These are phyloP conservation scores for Nothoprocta perdicaria DNA, from an alignment of 2,113 vertebrate genomes.

Conservation along the genomic window DNA sequence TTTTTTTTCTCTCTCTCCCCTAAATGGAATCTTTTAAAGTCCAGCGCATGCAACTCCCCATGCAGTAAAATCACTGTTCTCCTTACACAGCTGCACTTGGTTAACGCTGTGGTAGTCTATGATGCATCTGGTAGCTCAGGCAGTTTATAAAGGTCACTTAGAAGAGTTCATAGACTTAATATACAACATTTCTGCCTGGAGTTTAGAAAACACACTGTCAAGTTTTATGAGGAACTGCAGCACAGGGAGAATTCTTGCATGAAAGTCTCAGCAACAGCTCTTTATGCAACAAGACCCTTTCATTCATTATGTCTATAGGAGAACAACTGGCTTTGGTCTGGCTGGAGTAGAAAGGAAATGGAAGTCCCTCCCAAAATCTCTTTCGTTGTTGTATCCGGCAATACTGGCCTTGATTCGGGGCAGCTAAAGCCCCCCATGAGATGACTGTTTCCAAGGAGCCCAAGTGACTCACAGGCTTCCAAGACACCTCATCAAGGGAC, in stretches of 20 bases:
- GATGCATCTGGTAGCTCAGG: background rate
- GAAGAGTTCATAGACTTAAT: background rate
- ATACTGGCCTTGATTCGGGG: background rate
- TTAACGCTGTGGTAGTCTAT: background rate
- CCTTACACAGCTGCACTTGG: constrained; percentile 14
- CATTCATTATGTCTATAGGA: background rate
- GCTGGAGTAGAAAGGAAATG: background rate
- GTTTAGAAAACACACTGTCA: background rate
- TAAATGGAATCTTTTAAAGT: constrained; percentile 52
- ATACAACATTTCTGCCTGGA: background rate
- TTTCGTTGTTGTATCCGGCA: background rate
- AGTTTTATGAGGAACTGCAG: background rate
- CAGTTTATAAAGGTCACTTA: constrained; percentile 12
- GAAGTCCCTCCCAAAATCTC: background rate
- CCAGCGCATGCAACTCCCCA: constrained; percentile 17
- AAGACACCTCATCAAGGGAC: accelerated
- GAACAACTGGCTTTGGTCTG: background rate
- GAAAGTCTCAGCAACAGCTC: background rate
- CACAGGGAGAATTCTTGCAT: accelerated
- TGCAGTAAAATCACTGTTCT: constrained; percentile 31
- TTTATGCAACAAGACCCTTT: background rate
- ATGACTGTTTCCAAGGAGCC: background rate
- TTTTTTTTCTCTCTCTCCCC: background rate
- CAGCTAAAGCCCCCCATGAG: background rate
- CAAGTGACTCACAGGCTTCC: background rate